Percentiles rank a stretch among this genome's conserved stretches.
Conservation (phyloP, 2,888 invertebrate species). For the Endomychus coccineus region DNA sequence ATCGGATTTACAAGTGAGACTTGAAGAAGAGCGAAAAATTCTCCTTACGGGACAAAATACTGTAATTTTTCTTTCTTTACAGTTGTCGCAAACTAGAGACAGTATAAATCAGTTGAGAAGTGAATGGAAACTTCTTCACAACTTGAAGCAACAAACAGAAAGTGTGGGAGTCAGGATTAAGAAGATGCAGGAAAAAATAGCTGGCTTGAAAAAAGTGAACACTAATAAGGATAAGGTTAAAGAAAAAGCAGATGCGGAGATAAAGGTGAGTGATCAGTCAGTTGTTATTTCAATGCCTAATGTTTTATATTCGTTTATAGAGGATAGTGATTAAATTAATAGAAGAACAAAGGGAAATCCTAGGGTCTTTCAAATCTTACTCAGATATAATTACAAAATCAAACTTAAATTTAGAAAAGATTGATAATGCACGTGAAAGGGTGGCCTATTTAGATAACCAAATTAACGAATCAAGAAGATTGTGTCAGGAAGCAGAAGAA, state of each 20-base stretch:
- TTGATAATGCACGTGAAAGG: conserved; percentile 28
- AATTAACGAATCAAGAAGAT: conserved; percentile 32
- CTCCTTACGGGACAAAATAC: too few relatives aligned
- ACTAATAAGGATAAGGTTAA: conserved; percentile 31
- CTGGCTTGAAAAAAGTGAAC: conserved; percentile 23
- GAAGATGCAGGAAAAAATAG: conserved; percentile 20
- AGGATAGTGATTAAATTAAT: conserved; percentile 32
- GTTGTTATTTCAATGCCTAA: neutral
- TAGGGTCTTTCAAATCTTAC: conserved; percentile 23
- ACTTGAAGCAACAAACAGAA: conserved; percentile 24
- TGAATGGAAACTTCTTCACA: conserved; percentile 26
- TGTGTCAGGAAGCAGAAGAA: conserved; percentile 34
- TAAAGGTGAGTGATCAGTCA: conserved; percentile 22
- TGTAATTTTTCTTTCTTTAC: conserved; percentile 1
- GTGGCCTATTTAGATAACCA: conserved; percentile 35
- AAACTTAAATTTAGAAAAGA: conserved; percentile 27
- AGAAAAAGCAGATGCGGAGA: conserved; percentile 29
- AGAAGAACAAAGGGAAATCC: conserved; percentile 29
- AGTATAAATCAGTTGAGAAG: conserved; percentile 20
- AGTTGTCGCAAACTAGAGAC: conserved; percentile 9
- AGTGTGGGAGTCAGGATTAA: conserved; percentile 25
- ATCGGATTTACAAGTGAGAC: too few relatives aligned
- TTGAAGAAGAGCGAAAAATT: too few relatives aligned
- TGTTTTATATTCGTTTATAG: conserved; percentile 16
- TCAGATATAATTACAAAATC: conserved; percentile 25